These are phyloP conservation scores for Hyperoplus immaculatus DNA, from an alignment of 2,797 vertebrate species.

Conservation along the genomic window DNA sequence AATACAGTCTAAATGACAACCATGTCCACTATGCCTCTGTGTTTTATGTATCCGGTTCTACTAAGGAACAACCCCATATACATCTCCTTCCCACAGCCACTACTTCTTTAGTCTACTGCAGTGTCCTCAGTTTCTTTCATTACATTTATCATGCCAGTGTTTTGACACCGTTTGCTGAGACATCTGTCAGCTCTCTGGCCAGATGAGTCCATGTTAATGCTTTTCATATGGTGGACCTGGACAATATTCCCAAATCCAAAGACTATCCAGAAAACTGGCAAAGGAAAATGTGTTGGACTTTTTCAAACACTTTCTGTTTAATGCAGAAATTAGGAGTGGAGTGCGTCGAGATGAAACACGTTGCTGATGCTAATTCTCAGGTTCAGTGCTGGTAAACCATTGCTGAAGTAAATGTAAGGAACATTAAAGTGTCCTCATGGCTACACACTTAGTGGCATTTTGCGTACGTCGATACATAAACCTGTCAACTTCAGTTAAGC, in stretches of 20 bases:
- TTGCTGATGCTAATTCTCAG: neutral
- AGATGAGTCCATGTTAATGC: neutral
- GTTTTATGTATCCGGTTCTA: neutral
- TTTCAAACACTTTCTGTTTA: too few species aligned
- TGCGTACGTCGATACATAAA: neutral
- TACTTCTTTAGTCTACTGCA: neutral
- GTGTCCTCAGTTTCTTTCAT: slow-evolving; percentile 5
- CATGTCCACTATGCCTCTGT: too few species aligned
- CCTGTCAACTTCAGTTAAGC: neutral
- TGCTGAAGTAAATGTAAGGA: neutral
- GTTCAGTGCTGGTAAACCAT: neutral
- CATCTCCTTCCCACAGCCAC: neutral
- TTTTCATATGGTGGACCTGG: neutral
- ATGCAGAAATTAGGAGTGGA: neutral
- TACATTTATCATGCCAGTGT: slow-evolving; percentile 6
- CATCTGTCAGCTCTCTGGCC: neutral
- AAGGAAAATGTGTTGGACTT: too few species aligned
- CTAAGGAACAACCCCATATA: neutral
- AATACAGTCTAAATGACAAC: too few species aligned
- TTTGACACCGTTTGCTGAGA: slow-evolving; percentile 1
- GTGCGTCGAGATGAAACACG: too few species aligned
- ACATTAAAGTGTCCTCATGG: neutral
- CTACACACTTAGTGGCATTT: neutral
- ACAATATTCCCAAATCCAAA: neutral
- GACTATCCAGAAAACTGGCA: too few species aligned